Conservation (phyloP, 2,797 vertebrate species). For the Apodemus agrarius region DNA sequence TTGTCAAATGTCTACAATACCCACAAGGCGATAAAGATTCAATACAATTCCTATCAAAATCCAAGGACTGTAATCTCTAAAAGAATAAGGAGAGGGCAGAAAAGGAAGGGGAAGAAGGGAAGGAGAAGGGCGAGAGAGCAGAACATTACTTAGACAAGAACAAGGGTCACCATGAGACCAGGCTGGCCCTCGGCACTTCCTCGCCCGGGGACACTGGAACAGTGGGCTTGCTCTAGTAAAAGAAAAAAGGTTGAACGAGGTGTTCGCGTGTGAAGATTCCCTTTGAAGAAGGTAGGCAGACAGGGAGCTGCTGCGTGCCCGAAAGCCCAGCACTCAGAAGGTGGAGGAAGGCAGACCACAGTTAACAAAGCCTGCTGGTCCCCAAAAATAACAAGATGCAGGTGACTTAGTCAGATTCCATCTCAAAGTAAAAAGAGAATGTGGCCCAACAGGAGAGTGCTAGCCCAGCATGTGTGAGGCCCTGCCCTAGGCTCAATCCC, state of each 20-base stretch:
- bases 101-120: not conserved
- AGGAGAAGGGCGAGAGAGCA: not conserved
- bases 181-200: not conserved
- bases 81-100: no score
- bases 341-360: not conserved
- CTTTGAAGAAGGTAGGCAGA: not conserved
- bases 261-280: not conserved
- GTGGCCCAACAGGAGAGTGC: no score
- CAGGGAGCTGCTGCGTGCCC: fast-evolving
- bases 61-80: not conserved
- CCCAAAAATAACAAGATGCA: not conserved
- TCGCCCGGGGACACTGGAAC: not conserved
- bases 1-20: not conserved
- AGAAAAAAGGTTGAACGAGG: not conserved
- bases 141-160: not conserved
- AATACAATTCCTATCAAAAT: not conserved
- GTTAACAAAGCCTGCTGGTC: not conserved
- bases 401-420: not conserved
- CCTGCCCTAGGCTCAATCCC: not conserved
- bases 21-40: not conserved
- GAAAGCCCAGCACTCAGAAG: no score
- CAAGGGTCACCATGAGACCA: not conserved
- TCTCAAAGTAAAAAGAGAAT: not conserved
- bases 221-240: not conserved
- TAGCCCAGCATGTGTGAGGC: not conserved